Evolutionary conservation across 1,140 invertebrate genomes (phyloP).

Genomic region (Caenorhabditis briggsae): DNA sequence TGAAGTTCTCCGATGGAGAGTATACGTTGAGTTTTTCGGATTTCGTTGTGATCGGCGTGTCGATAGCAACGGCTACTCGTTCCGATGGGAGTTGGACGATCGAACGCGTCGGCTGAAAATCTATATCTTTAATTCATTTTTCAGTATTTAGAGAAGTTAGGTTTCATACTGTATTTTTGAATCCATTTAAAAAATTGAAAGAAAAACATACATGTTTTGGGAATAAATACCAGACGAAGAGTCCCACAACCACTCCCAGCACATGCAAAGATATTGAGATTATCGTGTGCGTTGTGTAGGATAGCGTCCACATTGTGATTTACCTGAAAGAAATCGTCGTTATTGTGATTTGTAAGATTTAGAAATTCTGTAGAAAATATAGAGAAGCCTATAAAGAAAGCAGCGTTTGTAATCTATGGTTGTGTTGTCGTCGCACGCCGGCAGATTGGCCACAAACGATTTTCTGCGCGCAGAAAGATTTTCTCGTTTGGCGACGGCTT

Average conservation of each 20-base stretch:
- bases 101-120: slow-evolving; percentile 50
- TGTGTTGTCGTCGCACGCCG: background rate
- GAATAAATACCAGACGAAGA: slow-evolving; percentile 73
- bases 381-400: slow-evolving; percentile 1
- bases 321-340: background rate
- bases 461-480: slow-evolving; percentile 15
- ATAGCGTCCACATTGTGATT: background rate
- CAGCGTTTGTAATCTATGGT: slow-evolving; percentile 8
- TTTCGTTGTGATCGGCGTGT: slow-evolving; percentile 9
- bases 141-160: background rate
- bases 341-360: background rate
- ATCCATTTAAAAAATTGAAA: background rate
- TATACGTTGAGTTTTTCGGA: slow-evolving; percentile 11
- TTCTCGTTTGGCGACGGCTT: slow-evolving; percentile 41
- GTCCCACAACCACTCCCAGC: slow-evolving; percentile 67
- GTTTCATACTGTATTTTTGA: background rate
- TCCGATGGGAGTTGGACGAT: slow-evolving; percentile 46
- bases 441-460: slow-evolving; percentile 11
- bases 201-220: slow-evolving; percentile 70
- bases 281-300: slow-evolving; percentile 61
- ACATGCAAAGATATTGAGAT: slow-evolving; percentile 69
- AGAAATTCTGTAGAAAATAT: too few species aligned
- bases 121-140: background rate
- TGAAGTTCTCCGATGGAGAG: background rate
- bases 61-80: slow-evolving; percentile 38